Evolutionary conservation across 2,888 invertebrate species (phyloP).

Genomic region (Cantharis nigra): DNA sequence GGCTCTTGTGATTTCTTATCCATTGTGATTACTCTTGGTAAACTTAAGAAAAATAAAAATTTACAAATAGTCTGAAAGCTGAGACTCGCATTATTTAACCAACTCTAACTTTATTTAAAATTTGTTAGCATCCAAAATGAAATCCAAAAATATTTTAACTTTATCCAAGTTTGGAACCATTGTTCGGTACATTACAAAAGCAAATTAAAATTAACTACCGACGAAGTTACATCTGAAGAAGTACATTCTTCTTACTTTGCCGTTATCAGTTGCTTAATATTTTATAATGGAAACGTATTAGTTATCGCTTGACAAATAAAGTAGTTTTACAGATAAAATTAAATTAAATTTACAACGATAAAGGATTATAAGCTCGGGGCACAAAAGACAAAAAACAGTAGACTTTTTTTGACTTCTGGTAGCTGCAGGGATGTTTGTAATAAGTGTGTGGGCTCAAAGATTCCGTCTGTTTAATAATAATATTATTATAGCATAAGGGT

Average conservation of each 20-base stretch:
- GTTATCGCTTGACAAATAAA: background rate
- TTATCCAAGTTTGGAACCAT: background rate
- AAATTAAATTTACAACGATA: background rate
- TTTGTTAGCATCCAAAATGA: background rate
- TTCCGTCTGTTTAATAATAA: too few species aligned
- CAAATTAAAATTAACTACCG: background rate
- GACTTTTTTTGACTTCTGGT: too few species aligned
- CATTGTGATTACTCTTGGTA: background rate
- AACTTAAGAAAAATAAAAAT: background rate
- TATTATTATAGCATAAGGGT: too few species aligned
- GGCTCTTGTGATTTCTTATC: background rate
- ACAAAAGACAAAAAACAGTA: too few species aligned
- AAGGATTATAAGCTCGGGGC: too few species aligned
- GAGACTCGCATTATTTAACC: background rate
- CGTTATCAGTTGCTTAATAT: background rate
- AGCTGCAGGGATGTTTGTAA: too few species aligned
- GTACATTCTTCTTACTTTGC: background rate
- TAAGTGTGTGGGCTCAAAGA: too few species aligned
- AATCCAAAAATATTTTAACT: background rate
- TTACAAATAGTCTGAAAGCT: background rate
- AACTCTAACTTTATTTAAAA: background rate
- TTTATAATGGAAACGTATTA: background rate
- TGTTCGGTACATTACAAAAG: background rate
- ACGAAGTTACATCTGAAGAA: background rate
- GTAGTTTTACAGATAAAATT: background rate